Evolutionary conservation across 1,140 invertebrate genomes (phyloP).

Genomic region (Brachionus manjavacas): DNA sequence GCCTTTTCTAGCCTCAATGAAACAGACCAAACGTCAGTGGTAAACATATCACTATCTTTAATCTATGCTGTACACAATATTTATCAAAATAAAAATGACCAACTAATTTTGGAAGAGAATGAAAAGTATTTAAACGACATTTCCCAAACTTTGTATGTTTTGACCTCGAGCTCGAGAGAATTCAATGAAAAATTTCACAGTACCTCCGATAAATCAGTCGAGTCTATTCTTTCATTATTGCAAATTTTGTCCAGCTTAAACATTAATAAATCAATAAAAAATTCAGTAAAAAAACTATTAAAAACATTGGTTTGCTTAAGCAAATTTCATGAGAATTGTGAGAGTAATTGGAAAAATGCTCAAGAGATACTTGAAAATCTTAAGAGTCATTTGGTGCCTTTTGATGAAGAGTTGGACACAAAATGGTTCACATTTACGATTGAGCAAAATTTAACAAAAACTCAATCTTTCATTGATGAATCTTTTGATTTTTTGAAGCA

Average conservation of each 20-base stretch:
- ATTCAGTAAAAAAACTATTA: background rate
- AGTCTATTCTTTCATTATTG: background rate
- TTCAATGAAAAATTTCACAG: background rate
- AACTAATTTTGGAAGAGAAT: background rate
- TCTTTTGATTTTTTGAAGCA: background rate
- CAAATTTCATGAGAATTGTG: background rate
- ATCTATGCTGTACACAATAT: background rate
- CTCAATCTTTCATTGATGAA: background rate
- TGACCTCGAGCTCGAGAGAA: background rate
- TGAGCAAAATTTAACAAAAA: background rate
- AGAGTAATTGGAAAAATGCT: background rate
- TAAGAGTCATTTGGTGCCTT: background rate
- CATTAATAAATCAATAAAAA: background rate
- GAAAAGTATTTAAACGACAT: background rate
- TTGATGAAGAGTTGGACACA: background rate
- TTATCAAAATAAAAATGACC: background rate
- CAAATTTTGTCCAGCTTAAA: background rate
- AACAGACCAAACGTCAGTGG: background rate
- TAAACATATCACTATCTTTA: background rate
- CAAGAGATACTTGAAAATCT: background rate
- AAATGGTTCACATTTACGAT: background rate
- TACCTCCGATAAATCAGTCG: background rate
- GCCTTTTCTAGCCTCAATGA: background rate
- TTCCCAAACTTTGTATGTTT: background rate
- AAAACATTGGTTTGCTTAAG: background rate